A percentile compares a stretch with the other conserved stretches of the same genome.
phyloP scores from a whole-genome alignment of 2,888 invertebrate genomes.

The Drosophila subsilvestris region DNA sequence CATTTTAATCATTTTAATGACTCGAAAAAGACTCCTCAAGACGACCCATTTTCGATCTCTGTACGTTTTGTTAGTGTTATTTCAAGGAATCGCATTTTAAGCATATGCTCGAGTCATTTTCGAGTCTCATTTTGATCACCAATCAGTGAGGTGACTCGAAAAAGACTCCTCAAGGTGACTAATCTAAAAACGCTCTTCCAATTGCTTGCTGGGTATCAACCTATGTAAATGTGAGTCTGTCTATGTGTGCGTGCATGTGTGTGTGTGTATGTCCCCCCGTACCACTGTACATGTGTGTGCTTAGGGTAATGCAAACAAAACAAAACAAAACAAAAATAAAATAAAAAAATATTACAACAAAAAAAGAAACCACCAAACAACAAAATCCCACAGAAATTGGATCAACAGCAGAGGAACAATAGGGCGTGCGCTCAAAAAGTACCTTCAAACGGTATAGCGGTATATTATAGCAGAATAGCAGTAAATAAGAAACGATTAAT shows the following conservation, averaged over 20 bases:
- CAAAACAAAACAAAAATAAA: constrained; percentile 8
- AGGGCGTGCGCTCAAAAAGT: constrained; percentile 45
- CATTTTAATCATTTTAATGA: too few relatives aligned
- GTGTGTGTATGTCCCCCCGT: constrained; percentile 28
- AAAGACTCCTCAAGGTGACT: too few relatives aligned
- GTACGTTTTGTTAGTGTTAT: too few relatives aligned
- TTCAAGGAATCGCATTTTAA: too few relatives aligned
- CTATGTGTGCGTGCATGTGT: constrained; percentile 41
- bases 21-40: too few relatives aligned
- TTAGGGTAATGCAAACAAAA: constrained; percentile 31
- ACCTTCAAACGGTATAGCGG: constrained; percentile 27
- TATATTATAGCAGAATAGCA: constrained; percentile 3
- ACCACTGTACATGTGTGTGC: constrained; percentile 21
- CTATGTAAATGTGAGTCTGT: constrained; percentile 37
- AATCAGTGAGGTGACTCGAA: too few relatives aligned
- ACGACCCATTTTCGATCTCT: too few relatives aligned
- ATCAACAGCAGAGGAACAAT: constrained; percentile 17
- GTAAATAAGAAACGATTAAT: neutral
- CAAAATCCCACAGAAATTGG: constrained; percentile 41
- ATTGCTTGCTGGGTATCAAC: too few relatives aligned
- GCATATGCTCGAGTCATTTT: too few relatives aligned
- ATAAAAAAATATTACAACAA: constrained; percentile 29
- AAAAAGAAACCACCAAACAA: constrained; percentile 16
- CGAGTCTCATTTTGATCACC: too few relatives aligned
- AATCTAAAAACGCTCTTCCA: too few relatives aligned